Evolutionary conservation across 2,113 vertebrate genomes (phyloP).

Genomic region (Nibea coibor): DNA sequence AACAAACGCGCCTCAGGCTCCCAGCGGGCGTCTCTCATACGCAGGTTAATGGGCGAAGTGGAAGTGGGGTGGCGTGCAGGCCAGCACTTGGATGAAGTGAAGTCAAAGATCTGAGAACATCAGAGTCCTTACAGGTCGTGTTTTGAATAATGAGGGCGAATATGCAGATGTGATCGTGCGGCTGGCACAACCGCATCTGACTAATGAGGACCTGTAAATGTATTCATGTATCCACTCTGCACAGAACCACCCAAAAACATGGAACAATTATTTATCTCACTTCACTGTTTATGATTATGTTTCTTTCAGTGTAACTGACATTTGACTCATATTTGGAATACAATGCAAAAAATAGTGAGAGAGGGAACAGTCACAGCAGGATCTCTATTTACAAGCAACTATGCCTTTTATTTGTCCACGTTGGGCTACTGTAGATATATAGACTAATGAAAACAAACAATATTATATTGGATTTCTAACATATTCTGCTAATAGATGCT

Average conservation of each 20-base stretch:
- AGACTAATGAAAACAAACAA: too few species aligned
- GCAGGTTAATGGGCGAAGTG: slow-evolving; percentile 49
- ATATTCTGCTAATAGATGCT: too few species aligned
- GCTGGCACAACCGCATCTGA: not conserved
- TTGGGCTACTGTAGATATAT: too few species aligned
- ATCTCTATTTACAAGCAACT: not conserved
- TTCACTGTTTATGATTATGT: not conserved
- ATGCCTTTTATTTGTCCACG: not conserved
- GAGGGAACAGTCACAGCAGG: not conserved
- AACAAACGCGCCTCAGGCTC: slow-evolving; percentile 1
- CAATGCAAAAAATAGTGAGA: not conserved
- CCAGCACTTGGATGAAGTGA: slow-evolving; percentile 49
- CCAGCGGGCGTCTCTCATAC: slow-evolving; percentile 11
- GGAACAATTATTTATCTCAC: not conserved
- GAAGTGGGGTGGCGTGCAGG: slow-evolving; percentile 30
- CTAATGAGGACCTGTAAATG: slow-evolving; percentile 53
- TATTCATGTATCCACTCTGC: slow-evolving; percentile 15
- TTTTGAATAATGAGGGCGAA: slow-evolving; percentile 66
- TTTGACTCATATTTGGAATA: slow-evolving; percentile 5
- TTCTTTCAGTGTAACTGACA: not conserved
- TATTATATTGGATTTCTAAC: too few species aligned
- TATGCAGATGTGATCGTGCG: slow-evolving; percentile 41
- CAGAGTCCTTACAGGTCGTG: slow-evolving; percentile 43
- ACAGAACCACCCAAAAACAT: slow-evolving; percentile 21
- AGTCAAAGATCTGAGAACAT: slow-evolving; percentile 58